These are phyloP conservation scores for Mus minutoides DNA, from an alignment of 2,797 vertebrate genomes.

Conservation along the genomic window DNA sequence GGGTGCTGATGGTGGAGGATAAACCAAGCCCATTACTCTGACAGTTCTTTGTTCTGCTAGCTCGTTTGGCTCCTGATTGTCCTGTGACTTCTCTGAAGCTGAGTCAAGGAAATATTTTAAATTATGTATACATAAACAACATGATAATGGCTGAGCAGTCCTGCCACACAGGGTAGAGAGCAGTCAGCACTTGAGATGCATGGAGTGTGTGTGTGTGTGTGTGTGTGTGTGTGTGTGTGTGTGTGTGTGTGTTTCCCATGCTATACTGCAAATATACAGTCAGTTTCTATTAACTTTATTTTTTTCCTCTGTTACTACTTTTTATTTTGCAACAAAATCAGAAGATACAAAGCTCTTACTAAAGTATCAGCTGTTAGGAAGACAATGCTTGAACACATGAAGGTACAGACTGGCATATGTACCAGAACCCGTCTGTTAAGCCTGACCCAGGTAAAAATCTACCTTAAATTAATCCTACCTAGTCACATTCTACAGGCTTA, in stretches of 20 bases:
- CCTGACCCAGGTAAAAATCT: neutral
- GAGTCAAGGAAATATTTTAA: neutral
- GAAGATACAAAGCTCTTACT: neutral
- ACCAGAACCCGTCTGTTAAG: neutral
- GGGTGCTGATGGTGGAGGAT: neutral
- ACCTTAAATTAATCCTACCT: neutral
- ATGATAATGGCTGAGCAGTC: neutral
- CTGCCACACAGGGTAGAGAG: neutral
- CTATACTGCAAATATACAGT: neutral
- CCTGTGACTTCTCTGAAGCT: neutral
- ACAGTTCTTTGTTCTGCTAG: neutral
- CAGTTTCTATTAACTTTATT: neutral
- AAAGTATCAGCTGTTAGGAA: neutral
- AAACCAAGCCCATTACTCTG: neutral
- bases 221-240: too few species aligned
- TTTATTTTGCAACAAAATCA: constrained; percentile 32
- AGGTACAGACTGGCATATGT: neutral
- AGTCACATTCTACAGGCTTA: neutral
- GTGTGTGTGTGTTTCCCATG: neutral
- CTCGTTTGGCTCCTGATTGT: neutral
- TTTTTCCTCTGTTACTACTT: neutral
- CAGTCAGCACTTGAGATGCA: neutral
- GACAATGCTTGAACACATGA: neutral
- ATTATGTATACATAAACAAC: neutral
- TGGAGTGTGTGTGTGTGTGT: too few species aligned